phyloP scores from a whole-genome alignment of 2,888 invertebrate species.

The Asteroscopus sphinx region DNA sequence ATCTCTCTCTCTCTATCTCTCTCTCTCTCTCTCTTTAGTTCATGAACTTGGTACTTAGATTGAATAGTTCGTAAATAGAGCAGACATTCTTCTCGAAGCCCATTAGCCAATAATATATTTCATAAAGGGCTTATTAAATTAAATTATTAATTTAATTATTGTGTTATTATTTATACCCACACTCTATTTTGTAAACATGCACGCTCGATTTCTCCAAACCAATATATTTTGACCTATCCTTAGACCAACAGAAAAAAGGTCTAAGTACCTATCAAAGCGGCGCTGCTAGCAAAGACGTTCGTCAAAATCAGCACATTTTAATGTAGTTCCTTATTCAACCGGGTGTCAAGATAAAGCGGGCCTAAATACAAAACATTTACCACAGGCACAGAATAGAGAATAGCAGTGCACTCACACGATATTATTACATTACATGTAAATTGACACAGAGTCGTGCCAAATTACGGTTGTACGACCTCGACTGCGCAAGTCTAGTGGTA shows the following conservation, averaged over 20 bases:
- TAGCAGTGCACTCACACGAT: constrained; percentile 44
- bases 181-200: not conserved
- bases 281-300: not conserved
- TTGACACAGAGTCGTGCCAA: constrained; percentile 52
- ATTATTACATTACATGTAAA: constrained; percentile 58
- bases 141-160: too few relatives aligned
- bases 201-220: not conserved
- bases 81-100: too few relatives aligned
- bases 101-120: too few relatives aligned
- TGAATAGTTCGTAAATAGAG: too few relatives aligned
- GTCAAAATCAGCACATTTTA: not conserved
- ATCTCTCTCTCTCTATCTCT: too few relatives aligned
- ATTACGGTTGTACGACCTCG: constrained; percentile 51
- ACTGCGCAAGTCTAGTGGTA: constrained; percentile 36
- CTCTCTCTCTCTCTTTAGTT: too few relatives aligned
- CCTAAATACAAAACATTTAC: constrained; percentile 23
- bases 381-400: constrained; percentile 36
- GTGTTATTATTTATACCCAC: not conserved
- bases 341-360: not conserved
- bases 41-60: too few relatives aligned
- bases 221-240: constrained; percentile 1
- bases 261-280: not conserved
- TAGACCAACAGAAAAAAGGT: too few relatives aligned
- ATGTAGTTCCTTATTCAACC: not conserved
- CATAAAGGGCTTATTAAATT: too few relatives aligned